These are phyloP conservation scores for Vanacampus margaritifer DNA, from an alignment of 2,113 vertebrate species.

Conservation along the genomic window DNA sequence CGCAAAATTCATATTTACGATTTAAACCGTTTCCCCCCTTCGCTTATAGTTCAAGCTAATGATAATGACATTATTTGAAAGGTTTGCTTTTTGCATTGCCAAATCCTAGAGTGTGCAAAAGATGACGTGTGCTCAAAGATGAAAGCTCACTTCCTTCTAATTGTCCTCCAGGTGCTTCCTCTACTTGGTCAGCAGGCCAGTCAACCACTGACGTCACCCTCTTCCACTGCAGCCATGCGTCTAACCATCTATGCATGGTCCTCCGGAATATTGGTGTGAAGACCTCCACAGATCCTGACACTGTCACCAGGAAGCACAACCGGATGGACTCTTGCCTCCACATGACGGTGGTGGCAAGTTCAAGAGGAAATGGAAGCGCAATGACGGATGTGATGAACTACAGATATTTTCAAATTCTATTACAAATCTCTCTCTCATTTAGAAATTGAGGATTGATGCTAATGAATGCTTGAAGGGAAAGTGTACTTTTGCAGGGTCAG, in stretches of 20 bases:
- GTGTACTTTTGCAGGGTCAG: too few relatives aligned
- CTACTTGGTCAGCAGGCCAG: constrained; percentile 28
- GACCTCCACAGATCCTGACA: constrained; percentile 11
- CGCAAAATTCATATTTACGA: background rate
- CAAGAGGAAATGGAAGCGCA: background rate
- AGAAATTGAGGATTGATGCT: too few relatives aligned
- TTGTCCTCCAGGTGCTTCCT: constrained; percentile 73
- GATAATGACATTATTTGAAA: background rate
- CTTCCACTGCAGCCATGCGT: background rate
- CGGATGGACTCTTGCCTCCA: background rate
- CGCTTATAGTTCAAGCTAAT: background rate
- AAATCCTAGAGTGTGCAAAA: too few relatives aligned
- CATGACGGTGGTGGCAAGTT: background rate
- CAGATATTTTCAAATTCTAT: too few relatives aligned
- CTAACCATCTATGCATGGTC: constrained; percentile 7
- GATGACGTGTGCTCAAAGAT: background rate
- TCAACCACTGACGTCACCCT: constrained; percentile 41
- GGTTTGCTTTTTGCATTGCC: background rate
- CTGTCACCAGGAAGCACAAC: constrained; percentile 19
- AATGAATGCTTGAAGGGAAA: too few relatives aligned
- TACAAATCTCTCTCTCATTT: too few relatives aligned
- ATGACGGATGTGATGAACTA: background rate
- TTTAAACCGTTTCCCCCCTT: background rate
- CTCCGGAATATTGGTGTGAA: constrained; percentile 27
- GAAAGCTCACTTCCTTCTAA: constrained; percentile 26